Evolutionary conservation across 2,113 vertebrate genomes (phyloP), one percentile per base, ranked within the genome.

Genomic region (Muscicapa adusta): DNA sequence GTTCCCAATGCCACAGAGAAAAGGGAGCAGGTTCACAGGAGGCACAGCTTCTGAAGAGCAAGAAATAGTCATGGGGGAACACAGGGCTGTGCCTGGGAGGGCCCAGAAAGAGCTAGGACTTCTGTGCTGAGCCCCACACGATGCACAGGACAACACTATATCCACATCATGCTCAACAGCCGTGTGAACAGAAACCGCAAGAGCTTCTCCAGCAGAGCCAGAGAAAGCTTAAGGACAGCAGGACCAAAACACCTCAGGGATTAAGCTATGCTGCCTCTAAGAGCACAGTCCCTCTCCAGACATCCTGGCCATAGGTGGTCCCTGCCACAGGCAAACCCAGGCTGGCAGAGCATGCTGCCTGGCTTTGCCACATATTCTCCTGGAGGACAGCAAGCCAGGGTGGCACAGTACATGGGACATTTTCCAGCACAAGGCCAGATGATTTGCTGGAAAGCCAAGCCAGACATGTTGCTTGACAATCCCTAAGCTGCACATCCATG

Each of bases 121-220:
- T 51, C 72, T 1, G 3, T 9, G 31, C 40, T 43, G 53, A 81
- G 50, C n/a, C 31, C 72, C 60, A 66, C 22, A 14, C 0, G 0
- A 56, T 7, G 18, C 40, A 60, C 24, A 33, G 31, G 31, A 18
- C 18, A 51, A 48, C 28, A n/a, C 5, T 4, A 2, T 22, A 40
- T 13, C 33, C 8, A 4, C 0, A 0, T 9, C 0, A 2, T 8
- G 7, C 47, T 63, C 48, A 54, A 48, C 8, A 38, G 34, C 47
- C 6, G 0, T 0, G 10, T 2, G 4, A 68, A 45, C 1, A 2
- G 56, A 77, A 17, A 65, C 29, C 6, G 0, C 40, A 48, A 58
- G 36, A 65, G 28, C 67, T 65, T 51, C 65, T 73, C 54, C 57
- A 58, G 40, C 36, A 66, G 12, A 22, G 13, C 65, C 51, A 51